These are phyloP conservation scores for Calycopis cecrops DNA, from an alignment of 1,140 invertebrate species.

Conservation along the genomic window DNA sequence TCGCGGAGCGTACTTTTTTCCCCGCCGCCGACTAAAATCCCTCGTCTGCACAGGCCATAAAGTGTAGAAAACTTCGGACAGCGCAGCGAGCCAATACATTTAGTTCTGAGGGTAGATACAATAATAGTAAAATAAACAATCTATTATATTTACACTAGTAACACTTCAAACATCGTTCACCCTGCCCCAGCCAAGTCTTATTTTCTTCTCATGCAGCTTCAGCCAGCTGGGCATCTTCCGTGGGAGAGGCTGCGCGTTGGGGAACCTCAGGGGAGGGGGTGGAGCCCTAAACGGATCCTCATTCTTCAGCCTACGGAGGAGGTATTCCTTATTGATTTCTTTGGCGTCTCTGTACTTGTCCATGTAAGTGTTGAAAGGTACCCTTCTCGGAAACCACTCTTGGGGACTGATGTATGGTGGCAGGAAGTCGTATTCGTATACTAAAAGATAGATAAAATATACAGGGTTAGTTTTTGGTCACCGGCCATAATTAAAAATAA, in stretches of 20 bases:
- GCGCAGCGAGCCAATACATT: too few relatives aligned
- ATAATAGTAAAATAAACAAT: not conserved
- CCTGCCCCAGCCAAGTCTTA: conserved; percentile 79
- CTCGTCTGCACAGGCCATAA: too few relatives aligned
- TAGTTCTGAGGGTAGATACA: too few relatives aligned
- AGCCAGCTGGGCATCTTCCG: conserved; percentile 84
- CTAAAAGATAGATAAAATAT: conserved; percentile 71
- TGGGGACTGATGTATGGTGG: conserved; percentile 83
- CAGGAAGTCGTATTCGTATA: conserved; percentile 94
- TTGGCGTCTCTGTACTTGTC: conserved; percentile 94
- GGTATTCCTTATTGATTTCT: conserved; percentile 88
- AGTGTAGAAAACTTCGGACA: too few relatives aligned
- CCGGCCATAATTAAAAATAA: too few relatives aligned
- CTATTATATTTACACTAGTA: not conserved
- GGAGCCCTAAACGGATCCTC: conserved; percentile 88
- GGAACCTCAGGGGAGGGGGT: conserved; percentile 80
- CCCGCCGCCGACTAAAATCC: too few relatives aligned
- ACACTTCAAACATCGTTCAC: conserved; percentile 78
- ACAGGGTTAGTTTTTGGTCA: too few relatives aligned
- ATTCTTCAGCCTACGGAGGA: conserved; percentile 86
- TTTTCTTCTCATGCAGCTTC: conserved; percentile 81
- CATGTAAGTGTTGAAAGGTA: conserved; percentile 93
- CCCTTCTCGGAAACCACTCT: conserved; percentile 85
- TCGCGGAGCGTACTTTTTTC: too few relatives aligned
- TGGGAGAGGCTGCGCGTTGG: conserved; percentile 81